These are phyloP conservation scores for Epiblema foenella DNA, from an alignment of 2,888 invertebrate genomes.

Conservation along the genomic window DNA sequence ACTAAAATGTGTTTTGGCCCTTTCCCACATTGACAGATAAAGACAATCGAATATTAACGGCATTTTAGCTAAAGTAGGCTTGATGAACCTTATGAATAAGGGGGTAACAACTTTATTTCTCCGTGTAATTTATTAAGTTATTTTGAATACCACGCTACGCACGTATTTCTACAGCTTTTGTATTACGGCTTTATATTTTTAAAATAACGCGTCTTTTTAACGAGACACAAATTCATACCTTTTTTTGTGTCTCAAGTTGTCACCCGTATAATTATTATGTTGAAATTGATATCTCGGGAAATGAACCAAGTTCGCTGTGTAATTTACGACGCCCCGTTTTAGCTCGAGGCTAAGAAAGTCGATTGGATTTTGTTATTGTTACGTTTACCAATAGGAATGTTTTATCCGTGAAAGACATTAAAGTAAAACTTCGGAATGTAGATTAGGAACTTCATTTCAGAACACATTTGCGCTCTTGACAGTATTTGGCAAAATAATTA, in stretches of 20 bases:
- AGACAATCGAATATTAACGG: too few relatives aligned
- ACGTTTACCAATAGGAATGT: conserved; percentile 12
- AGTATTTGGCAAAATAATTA: too few relatives aligned
- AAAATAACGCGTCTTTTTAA: conserved; percentile 21
- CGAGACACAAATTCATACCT: conserved; percentile 1
- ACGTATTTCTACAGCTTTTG: background rate
- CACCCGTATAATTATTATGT: conserved; percentile 30
- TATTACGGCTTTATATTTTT: conserved; percentile 9
- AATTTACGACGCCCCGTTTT: conserved; percentile 11
- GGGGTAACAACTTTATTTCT: too few relatives aligned
- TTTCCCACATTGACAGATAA: too few relatives aligned
- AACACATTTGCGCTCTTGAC: too few relatives aligned
- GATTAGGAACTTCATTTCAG: background rate
- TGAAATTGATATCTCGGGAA: conserved; percentile 14
- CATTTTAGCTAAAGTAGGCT: too few relatives aligned
- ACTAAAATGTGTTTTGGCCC: too few relatives aligned
- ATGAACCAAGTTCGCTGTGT: conserved; percentile 9
- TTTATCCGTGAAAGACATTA: background rate
- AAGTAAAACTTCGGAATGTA: conserved; percentile 5
- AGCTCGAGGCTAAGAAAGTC: conserved; percentile 20
- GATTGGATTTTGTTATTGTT: conserved; percentile 9
- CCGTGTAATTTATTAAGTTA: background rate
- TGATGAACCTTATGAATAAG: too few relatives aligned
- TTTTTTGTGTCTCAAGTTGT: conserved; percentile 17
- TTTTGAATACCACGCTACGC: background rate